Conservation (phyloP, 2,797 vertebrate species). For the Pantherophis vulpinus region DNA sequence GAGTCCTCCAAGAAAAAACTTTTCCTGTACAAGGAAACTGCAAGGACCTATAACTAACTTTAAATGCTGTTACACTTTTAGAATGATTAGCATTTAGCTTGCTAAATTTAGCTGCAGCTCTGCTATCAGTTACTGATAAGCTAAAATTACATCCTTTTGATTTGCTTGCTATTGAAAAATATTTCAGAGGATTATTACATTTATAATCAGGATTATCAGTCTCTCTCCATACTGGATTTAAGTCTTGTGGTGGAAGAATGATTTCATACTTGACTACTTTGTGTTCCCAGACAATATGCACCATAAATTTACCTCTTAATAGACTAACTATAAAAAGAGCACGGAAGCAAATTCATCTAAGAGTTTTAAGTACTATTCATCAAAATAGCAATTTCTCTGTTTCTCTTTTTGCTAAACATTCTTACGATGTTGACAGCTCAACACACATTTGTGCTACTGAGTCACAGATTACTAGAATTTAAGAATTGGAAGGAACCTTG, state of each 20-base stretch:
- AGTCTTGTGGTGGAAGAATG: slow-evolving; percentile 41
- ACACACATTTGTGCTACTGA: not conserved
- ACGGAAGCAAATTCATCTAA: not conserved
- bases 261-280: slow-evolving; percentile 56
- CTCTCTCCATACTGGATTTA: slow-evolving; percentile 41
- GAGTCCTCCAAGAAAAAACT: slow-evolving; percentile 36
- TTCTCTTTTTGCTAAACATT: not conserved
- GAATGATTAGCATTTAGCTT: slow-evolving; percentile 23
- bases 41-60: slow-evolving; percentile 52
- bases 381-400: slow-evolving; percentile 14
- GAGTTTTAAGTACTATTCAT: slow-evolving; percentile 17
- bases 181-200: slow-evolving; percentile 59
- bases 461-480: not conserved
- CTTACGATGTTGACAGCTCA: not conserved
- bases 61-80: slow-evolving; percentile 41
- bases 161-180: slow-evolving; percentile 56
- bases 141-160: slow-evolving; percentile 61
- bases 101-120: slow-evolving; percentile 55
- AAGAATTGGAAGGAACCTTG: not conserved
- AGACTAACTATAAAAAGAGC: slow-evolving; percentile 21
- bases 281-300: slow-evolving; percentile 46
- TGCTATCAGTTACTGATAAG: slow-evolving; percentile 60
- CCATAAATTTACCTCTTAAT: slow-evolving; percentile 43
- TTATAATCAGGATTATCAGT: slow-evolving; percentile 59
- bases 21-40: slow-evolving; percentile 15